Percentiles rank a stretch among this genome's conserved stretches.
Evolutionary conservation across 2,888 invertebrate species (phyloP).

Genomic region (Spilosoma lubricipeda): DNA sequence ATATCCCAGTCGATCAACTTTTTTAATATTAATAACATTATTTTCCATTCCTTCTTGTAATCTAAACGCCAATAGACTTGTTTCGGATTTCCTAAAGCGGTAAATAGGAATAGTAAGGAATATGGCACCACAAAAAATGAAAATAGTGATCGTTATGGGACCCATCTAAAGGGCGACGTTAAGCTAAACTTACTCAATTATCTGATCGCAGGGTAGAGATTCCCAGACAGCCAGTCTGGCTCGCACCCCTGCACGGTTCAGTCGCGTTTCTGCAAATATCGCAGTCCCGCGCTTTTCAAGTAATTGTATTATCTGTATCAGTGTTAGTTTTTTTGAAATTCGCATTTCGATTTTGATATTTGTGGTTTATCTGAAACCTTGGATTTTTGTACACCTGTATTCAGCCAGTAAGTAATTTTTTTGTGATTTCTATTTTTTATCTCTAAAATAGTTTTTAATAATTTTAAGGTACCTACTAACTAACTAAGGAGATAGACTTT

Average conservation of each 20-base stretch:
- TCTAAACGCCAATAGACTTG: background rate
- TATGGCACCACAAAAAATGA: background rate
- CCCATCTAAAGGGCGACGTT: slow-evolving; percentile 25
- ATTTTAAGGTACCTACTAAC: background rate
- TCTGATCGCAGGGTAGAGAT: slow-evolving; percentile 33
- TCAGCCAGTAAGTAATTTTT: slow-evolving; percentile 41
- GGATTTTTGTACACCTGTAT: slow-evolving; percentile 44
- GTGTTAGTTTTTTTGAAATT: slow-evolving; percentile 39
- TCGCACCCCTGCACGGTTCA: slow-evolving; percentile 37
- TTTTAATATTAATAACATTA: background rate
- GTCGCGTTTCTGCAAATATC: slow-evolving; percentile 35
- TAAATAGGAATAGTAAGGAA: background rate
- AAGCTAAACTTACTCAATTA: slow-evolving; percentile 34
- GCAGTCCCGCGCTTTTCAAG: slow-evolving; percentile 48
- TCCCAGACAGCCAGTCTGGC: slow-evolving; percentile 43
- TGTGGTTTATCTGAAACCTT: slow-evolving; percentile 42
- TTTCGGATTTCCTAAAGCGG: background rate
- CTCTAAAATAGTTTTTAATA: slow-evolving; percentile 30
- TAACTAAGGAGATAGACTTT: too few species aligned
- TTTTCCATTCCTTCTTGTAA: background rate
- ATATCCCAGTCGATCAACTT: background rate
- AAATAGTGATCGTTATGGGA: slow-evolving; percentile 8
- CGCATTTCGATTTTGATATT: slow-evolving; percentile 30
- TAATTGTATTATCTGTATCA: slow-evolving; percentile 35
- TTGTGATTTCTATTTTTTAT: slow-evolving; percentile 11